A percentile compares a stretch with the other conserved stretches of the same genome.
Evolutionary conservation across 2,113 vertebrate species (phyloP).

Genomic region (Glareola pratincola): DNA sequence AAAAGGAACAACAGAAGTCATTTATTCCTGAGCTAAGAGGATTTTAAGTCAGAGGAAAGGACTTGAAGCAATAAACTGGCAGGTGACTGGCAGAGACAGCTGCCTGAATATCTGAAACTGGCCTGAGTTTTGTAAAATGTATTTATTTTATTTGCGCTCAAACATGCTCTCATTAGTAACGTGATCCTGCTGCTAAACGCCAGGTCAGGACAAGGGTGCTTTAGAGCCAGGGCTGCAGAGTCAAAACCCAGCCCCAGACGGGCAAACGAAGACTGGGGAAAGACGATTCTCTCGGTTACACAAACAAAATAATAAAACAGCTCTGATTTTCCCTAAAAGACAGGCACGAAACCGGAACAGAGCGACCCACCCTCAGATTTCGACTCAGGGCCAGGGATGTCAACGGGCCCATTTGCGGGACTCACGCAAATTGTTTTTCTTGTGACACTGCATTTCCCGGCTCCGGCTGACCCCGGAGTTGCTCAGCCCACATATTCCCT

Average conservation of each 20-base stretch:
- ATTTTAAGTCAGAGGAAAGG: neutral
- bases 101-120: slow-evolving; percentile 55
- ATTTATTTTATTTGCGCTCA: slow-evolving; percentile 54
- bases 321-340: neutral
- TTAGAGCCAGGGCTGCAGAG: neutral
- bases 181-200: neutral
- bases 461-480: slow-evolving; percentile 8
- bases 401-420: neutral
- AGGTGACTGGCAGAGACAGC: slow-evolving; percentile 64
- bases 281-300: neutral
- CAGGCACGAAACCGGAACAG: neutral
- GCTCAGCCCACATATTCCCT: neutral
- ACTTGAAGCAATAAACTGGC: slow-evolving; percentile 28
- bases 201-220: slow-evolving; percentile 2
- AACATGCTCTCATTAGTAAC: slow-evolving; percentile 47
- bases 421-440: neutral
- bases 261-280: neutral
- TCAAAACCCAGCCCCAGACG: neutral
- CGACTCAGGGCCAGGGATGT: neutral
- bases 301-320: neutral
- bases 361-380: neutral
- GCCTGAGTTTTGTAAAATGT: slow-evolving; percentile 51
- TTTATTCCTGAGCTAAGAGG: neutral
- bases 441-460: slow-evolving; percentile 2
- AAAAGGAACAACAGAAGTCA: slow-evolving; percentile 31